Percentiles rank a stretch among this genome's conserved stretches.
Conservation (phyloP, 2,888 invertebrate genomes). For the Resseliella maxima region DNA sequence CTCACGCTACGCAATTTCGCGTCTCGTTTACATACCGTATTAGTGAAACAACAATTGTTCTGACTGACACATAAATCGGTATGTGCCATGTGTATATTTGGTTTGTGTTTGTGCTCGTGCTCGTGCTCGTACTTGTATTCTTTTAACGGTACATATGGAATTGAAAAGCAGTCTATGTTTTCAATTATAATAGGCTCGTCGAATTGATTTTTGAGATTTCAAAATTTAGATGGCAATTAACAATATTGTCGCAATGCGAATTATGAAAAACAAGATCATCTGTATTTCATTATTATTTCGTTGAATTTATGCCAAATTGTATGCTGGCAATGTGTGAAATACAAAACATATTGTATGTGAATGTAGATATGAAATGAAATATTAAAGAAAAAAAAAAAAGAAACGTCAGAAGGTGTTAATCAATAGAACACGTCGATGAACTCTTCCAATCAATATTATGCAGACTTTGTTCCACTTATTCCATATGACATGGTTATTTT, state of each 20-base stretch:
- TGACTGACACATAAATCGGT: background rate
- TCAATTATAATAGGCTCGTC: background rate
- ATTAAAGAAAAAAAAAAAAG: background rate
- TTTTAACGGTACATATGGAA: background rate
- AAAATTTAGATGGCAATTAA: background rate
- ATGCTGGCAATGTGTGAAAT: no score
- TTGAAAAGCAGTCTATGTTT: background rate
- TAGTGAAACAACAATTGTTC: background rate
- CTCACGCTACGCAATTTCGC: background rate
- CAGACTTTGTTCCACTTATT: background rate
- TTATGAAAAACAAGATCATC: background rate
- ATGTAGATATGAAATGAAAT: background rate
- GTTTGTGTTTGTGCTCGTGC: background rate
- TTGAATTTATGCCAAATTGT: no score
- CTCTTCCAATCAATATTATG: slow-evolving; percentile 9
- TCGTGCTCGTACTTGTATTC: background rate
- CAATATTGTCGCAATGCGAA: background rate
- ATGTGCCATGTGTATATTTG: background rate
- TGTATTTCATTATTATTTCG: background rate
- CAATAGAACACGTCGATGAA: slow-evolving; percentile 15
- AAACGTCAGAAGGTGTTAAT: slow-evolving; percentile 20
- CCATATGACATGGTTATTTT: background rate
- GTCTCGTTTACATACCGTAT: slow-evolving; percentile 1
- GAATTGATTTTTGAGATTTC: background rate
- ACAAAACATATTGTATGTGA: no score